Percentiles rank a stretch among this genome's conserved stretches.
Conservation (phyloP, 2,113 vertebrate genomes). For the Channa maculata region DNA sequence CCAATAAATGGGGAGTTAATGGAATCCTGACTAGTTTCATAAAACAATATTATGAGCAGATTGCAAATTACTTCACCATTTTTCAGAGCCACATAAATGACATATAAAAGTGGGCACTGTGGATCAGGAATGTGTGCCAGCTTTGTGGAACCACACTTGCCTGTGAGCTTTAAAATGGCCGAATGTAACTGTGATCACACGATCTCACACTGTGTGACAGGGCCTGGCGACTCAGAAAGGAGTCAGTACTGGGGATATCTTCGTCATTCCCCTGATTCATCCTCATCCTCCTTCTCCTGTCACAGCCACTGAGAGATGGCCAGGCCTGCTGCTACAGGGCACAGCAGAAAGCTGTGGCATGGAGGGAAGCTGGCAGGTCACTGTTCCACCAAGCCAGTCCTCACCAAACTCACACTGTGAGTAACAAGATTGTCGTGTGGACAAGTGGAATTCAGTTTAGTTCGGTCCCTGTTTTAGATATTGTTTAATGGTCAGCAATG, state of each 20-base stretch:
- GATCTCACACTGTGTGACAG: conserved; percentile 42
- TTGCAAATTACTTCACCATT: conserved; percentile 3
- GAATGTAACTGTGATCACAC: conserved; percentile 48
- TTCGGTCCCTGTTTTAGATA: neutral
- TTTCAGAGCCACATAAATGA: neutral
- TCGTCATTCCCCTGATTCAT: conserved; percentile 75
- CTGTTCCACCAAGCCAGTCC: conserved; percentile 10
- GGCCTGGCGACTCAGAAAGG: conserved; percentile 38
- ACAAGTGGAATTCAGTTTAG: no score
- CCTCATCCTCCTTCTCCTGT: conserved; percentile 55
- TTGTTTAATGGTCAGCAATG: neutral
- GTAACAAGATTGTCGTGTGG: conserved; percentile 2
- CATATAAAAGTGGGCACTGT: neutral
- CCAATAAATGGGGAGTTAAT: neutral
- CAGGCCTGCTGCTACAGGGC: conserved; percentile 56
- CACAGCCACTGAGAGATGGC: conserved; percentile 51
- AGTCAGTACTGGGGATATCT: conserved; percentile 56
- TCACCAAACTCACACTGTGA: conserved; percentile 30
- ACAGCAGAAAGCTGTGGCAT: conserved; percentile 40
- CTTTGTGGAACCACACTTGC: conserved; percentile 31
- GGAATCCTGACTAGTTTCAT: neutral
- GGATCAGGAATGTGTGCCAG: conserved; percentile 8
- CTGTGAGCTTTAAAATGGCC: conserved; percentile 49
- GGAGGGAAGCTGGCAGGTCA: conserved; percentile 49
- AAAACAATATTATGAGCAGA: conserved; percentile 9